Evolutionary conservation across 2,113 vertebrate genomes (phyloP), one percentile per base, ranked within the genome.

Genomic region (Gulo gulo): DNA sequence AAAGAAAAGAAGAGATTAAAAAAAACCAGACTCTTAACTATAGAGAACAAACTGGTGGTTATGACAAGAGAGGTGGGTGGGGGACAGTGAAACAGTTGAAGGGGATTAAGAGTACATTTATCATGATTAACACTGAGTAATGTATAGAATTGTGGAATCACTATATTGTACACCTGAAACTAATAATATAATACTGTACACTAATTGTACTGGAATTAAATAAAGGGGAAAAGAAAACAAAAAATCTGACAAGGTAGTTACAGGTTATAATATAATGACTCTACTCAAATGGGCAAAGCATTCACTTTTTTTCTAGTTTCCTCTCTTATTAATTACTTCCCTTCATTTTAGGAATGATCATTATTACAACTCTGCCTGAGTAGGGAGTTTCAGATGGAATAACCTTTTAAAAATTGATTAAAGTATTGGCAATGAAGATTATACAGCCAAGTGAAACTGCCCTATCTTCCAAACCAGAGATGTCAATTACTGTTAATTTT

Each of bases 341-440:
- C 11, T 84, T 83, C 24, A 23, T 50, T 88, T 87, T 45, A 74
- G 74, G 39, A 92, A 74, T 36, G 59, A 61, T 69, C n/a, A 42
- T 47, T 59, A 67, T 76, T 55, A 63, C 2, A 26, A 84, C 18
- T 36, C 55, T 76, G 31, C 26, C 45, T 85, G n/a, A 81, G 6
- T 39, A 15, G 45, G 57, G 34, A 74, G 23, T n/a, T 71, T 95
- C 20, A 76, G 26, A 42, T 69, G 15, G 42, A 94, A 93, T 57
- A 29, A 91, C 15, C 84, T 81, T 88, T 94, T 83, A 4, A 42
- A 47, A 84, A 87, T 45, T 78, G 45, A 69, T 88, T 45, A 73
- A 95, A 92, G 91, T 89, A 96, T 61, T 94, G 67, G 47, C 59
- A 52, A 55, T 71, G 47, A 96, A 91, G 47, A 88, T 94, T 45